Evolutionary conservation across 1,140 invertebrate genomes (phyloP).

Genomic region (Musca domestica): DNA sequence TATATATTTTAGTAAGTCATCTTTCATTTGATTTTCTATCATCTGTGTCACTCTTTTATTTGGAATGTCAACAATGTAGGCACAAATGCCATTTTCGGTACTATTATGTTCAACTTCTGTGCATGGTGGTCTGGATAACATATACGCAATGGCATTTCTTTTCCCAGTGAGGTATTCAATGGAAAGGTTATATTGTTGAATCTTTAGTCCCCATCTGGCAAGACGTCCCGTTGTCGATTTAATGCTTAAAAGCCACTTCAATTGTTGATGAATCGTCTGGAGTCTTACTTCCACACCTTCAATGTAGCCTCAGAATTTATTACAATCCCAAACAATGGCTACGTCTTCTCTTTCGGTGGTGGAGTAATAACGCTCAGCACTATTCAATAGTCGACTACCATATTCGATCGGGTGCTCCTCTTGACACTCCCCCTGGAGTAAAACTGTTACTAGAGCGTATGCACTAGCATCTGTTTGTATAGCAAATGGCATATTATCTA

Average conservation of each 20-base stretch:
- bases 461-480: no score
- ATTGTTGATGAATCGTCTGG: constrained; percentile 35
- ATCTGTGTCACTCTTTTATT: neutral
- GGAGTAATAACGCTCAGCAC: constrained; percentile 51
- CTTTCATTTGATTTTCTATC: neutral
- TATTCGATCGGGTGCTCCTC: constrained; percentile 31
- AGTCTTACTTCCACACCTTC: constrained; percentile 44
- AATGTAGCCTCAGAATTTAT: constrained; percentile 40
- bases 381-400: constrained; percentile 42
- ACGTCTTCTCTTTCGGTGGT: constrained; percentile 51
- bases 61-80: no score
- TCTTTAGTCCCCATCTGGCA: constrained; percentile 39
- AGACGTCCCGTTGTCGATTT: constrained; percentile 37
- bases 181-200: constrained; percentile 27
- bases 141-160: constrained; percentile 30
- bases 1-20: neutral
- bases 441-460: no score
- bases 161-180: constrained; percentile 32
- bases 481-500: no score
- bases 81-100: no score
- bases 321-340: constrained; percentile 50
- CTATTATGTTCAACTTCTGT: no score
- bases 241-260: constrained; percentile 34
- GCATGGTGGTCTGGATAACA: no score
- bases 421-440: no score